Base-by-base conservation (phyloP, 2,113 vertebrate species). In the Hemibagrus wyckioides region DNA sequence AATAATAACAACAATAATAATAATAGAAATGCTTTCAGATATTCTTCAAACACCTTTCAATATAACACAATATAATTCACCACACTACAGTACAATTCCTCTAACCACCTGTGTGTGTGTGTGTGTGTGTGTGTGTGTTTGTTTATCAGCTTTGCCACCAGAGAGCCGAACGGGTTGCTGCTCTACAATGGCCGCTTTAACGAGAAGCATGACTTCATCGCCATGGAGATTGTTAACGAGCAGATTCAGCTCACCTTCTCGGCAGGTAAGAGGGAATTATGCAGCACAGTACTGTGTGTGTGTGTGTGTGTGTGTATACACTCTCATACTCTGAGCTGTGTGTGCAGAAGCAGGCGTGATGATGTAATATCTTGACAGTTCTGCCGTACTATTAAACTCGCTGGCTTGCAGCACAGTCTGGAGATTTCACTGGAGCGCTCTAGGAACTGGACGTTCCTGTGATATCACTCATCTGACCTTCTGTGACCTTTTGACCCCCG, bases 141-240 rank as follows among this genome's bases (percentile, higher is more conserved):
- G 28, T 75, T 6, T 82, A 48, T 39, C 92, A 99, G 98, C 89
- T 99, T 99, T 91, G 97, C 97, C 86, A 99, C 97, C 6, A 96
- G 93, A 92, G 97, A 97, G 90, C 93, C 92, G 0, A 92, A 97
- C 0, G 98, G 97, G 44, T 94, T 99, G 48, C 95, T 99, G 41
- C 91, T 99, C 44, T 99, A 99, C 91, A 99, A 99, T 0, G 98
- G 98, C 6, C 97, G 98, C 89, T 99, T 99, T 93, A 99, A 99
- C 0, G 97, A 98, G 91, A 97, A 97, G 61, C 98, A 99, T 3
- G 98, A 99, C 93, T 99, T 99, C 1, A 95, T 99, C 79, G 97
- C 97, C 3, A 92, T 99, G 84, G 98, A 99, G 92, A 97, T 99
- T 80, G 95, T 98, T 85, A 94, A 94, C 0, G 95, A 97, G 89